A percentile compares a stretch with the other conserved stretches of the same genome.
phyloP scores from a whole-genome alignment of 2,113 vertebrate species.

The Lutjanus erythropterus region DNA sequence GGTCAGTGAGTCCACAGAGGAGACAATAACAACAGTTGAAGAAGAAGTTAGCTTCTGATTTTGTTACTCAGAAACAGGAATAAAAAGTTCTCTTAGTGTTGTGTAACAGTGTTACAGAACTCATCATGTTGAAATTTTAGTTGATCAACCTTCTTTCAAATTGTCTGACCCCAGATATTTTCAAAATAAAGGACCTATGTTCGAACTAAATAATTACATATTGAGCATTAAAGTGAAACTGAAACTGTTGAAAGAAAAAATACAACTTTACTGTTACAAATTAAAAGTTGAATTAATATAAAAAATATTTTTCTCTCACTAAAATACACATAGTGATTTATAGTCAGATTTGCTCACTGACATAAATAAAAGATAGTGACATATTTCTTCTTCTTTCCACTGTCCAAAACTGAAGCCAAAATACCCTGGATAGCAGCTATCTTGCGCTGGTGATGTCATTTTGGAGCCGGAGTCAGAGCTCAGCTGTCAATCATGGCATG shows the following conservation, averaged over 20 bases:
- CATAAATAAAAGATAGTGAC: too few species aligned
- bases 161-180: neutral
- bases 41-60: neutral
- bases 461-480: too few species aligned
- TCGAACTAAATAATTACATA: neutral
- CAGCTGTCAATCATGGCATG: too few species aligned
- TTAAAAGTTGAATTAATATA: neutral
- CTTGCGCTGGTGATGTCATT: too few species aligned
- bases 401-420: too few species aligned
- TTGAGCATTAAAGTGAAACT: neutral
- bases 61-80: neutral
- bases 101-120: neutral
- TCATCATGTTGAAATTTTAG: neutral
- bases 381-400: too few species aligned
- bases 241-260: neutral
- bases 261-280: neutral
- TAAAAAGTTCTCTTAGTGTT: neutral
- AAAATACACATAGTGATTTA: too few species aligned
- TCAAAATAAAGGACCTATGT: neutral
- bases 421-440: too few species aligned
- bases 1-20: constrained; percentile 17
- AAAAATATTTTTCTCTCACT: neutral
- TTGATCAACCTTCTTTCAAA: neutral
- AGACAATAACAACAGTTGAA: neutral
- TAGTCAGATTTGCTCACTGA: too few species aligned